A percentile compares a stretch with the other conserved stretches of the same genome.
Evolutionary conservation across 2,113 vertebrate species (phyloP).

Genomic region (Paradoxurus hermaphroditus): DNA sequence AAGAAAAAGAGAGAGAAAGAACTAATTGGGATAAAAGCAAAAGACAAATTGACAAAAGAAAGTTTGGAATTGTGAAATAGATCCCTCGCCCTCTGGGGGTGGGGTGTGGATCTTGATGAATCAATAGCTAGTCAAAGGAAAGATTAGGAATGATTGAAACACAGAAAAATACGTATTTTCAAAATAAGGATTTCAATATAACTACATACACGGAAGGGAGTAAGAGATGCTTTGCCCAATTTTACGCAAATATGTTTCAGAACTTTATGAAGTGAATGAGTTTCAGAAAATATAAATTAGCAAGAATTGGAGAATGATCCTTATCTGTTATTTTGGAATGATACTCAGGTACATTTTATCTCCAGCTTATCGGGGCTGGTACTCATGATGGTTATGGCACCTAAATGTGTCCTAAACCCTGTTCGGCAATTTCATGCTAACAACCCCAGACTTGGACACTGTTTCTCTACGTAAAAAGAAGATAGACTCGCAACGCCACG

Average conservation of each 20-base stretch:
- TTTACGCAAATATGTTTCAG: background rate
- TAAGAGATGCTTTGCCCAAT: background rate
- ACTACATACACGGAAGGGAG: background rate
- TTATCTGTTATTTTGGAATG: background rate
- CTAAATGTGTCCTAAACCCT: background rate
- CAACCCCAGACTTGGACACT: background rate
- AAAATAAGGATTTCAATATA: background rate
- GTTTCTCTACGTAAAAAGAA: background rate
- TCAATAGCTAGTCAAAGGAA: background rate
- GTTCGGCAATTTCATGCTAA: background rate
- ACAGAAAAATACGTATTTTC: background rate
- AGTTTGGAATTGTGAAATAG: background rate
- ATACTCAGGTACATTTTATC: background rate
- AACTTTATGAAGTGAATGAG: background rate
- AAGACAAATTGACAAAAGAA: background rate
- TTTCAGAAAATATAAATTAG: background rate
- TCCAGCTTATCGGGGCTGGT: background rate
- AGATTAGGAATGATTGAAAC: background rate
- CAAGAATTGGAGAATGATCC: background rate
- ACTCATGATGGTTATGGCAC: background rate
- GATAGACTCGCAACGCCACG: accelerated
- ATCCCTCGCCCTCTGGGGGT: background rate
- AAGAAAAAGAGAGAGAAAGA: background rate
- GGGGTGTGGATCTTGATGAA: background rate
- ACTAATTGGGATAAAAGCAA: background rate